These are phyloP conservation scores for Hydractinia symbiolongicarpus DNA, from an alignment of 30 jellyfish, hydroid and myxozoan genomes.

Conservation along the genomic window DNA sequence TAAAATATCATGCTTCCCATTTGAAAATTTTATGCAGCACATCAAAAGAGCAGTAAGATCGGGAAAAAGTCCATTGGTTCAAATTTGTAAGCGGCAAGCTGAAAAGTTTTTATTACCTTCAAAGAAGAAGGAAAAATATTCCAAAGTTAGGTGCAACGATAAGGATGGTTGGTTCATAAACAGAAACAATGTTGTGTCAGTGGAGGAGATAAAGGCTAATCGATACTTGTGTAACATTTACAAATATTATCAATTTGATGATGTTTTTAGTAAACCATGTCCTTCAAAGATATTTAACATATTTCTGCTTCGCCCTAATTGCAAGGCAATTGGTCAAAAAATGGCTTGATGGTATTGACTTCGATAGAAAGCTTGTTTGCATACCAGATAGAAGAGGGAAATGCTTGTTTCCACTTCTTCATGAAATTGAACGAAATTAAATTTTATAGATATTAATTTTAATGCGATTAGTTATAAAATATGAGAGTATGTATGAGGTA, in stretches of 20 bases:
- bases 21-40: constrained; percentile 30
- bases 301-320: background rate
- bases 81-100: constrained; percentile 18
- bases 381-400: constrained; percentile 1
- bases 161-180: background rate
- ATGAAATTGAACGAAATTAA: background rate
- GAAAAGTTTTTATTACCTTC: background rate
- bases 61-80: constrained; percentile 22
- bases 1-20: constrained; percentile 40
- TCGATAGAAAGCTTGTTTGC: background rate
- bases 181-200: background rate
- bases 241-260: background rate
- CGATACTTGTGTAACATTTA: background rate
- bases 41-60: constrained; percentile 20
- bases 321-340: background rate
- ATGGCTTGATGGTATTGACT: background rate
- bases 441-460: background rate
- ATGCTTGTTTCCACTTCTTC: background rate
- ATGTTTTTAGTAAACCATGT: constrained; percentile 1
- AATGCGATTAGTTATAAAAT: too few species aligned
- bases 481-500: too few species aligned
- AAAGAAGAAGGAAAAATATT: background rate
- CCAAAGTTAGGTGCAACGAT: background rate
- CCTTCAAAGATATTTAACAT: background rate
- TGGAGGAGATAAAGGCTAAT: background rate